Evolutionary conservation across 2,113 vertebrate genomes (phyloP), one percentile per base, ranked within the genome.

Genomic region (Notiomystis cincta): DNA sequence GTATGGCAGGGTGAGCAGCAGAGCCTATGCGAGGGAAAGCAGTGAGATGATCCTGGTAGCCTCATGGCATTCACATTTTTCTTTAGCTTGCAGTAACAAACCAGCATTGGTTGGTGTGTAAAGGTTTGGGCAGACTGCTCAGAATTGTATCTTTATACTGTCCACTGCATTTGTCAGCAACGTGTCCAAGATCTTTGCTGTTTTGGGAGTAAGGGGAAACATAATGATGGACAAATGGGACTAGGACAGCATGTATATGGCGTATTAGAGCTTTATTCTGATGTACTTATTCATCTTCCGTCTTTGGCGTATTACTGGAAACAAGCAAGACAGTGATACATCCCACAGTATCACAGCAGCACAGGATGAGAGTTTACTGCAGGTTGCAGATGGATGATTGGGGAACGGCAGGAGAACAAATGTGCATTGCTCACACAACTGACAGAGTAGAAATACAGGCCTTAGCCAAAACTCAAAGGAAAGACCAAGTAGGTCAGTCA

Each of bases 1-100:
- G 15, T 62, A 23, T 23, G 56, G 6, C 19, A 51, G 15, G 6
- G 16, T 81, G 15, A 11, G 7, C 27, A 51, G 27, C 57, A 85
- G 73, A 84, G 13, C 17, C 33, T 37, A 38, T 47, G 27, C 0
- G 1, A 28, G 13, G 30, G 31, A 83, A 77, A 65, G 54, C 17
- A 84, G 38, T 0, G 2, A 57, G 35, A 19, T 62, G 31, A 28
- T 17, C 22, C 14, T 27, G 16, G 16, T 47, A 33, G 2, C 12
- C 51, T 60, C 10, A 19, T 16, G 8, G 3, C 22, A 24, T 48
- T 70, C 21, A 8, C 2, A 28, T 28, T 61, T 66, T 35, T 35
- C 0, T 0, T 33, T 35, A 35, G 5, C 25, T 70, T 70, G 20
- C 14, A 53, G 47, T 30, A 33, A 56, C 16, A 86, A 76, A 87